Percentiles rank a stretch among this genome's conserved stretches.
Conservation (phyloP, 2,888 invertebrate species). For the Pterostichus niger region DNA sequence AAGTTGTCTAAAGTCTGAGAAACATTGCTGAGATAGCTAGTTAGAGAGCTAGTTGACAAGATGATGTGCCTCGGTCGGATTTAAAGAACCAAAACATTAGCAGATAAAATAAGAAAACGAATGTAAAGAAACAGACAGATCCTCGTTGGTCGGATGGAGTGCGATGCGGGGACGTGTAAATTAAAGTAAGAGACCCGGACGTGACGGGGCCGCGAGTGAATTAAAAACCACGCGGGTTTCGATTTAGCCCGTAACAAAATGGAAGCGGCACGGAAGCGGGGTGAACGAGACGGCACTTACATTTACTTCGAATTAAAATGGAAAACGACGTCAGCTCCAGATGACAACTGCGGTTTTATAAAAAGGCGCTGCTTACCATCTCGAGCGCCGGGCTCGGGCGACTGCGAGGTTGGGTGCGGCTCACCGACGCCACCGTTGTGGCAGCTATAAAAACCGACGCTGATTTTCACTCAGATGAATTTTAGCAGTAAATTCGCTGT, state of each 20-base stretch:
- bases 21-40: too few relatives aligned
- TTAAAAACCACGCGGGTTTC: conserved; percentile 43
- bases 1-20: too few relatives aligned
- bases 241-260: conserved; percentile 28
- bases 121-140: conserved; percentile 1
- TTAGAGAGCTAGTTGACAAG: background rate
- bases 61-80: background rate
- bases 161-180: conserved; percentile 23
- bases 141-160: background rate
- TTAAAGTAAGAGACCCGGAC: conserved; percentile 7
- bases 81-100: conserved; percentile 6
- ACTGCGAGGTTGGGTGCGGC: conserved; percentile 2
- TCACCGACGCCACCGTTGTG: conserved; percentile 45
- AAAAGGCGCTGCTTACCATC: conserved; percentile 56
- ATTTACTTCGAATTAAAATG: conserved; percentile 65
- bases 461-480: conserved; percentile 49
- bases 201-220: conserved; percentile 25
- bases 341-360: conserved; percentile 60
- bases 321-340: conserved; percentile 63
- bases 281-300: conserved; percentile 58
- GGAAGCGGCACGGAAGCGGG: background rate
- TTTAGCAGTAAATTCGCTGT: conserved; percentile 52
- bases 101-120: conserved; percentile 31
- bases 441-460: conserved; percentile 27
- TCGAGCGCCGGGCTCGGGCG: conserved; percentile 2